A percentile compares a stretch with the other conserved stretches of the same genome.
Evolutionary conservation across 2,113 vertebrate genomes (phyloP).

Genomic region (Ia io): DNA sequence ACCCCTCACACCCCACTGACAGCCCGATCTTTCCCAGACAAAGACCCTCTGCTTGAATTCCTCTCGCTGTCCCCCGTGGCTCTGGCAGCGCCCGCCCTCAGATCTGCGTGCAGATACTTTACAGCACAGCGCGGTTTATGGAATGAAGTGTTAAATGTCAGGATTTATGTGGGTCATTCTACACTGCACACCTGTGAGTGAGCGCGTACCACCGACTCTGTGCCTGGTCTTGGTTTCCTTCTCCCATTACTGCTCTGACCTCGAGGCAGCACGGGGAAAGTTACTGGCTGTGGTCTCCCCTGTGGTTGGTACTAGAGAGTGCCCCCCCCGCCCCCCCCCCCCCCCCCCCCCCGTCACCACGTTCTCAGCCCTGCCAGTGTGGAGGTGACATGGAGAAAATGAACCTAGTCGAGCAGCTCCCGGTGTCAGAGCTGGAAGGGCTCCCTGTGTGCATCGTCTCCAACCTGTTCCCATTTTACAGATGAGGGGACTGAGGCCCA

Average conservation of each 20-base stretch:
- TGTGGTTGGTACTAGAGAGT: background rate
- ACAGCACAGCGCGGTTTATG: background rate
- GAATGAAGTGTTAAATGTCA: constrained; percentile 25
- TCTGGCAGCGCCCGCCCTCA: background rate
- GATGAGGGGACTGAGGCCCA: background rate
- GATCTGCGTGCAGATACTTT: constrained; percentile 49
- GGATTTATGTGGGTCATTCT: constrained; percentile 34
- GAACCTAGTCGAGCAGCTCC: background rate
- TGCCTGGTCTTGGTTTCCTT: background rate
- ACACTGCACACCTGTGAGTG: background rate
- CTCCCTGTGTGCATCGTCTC: background rate
- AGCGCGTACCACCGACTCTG: background rate
- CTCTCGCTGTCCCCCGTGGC: background rate
- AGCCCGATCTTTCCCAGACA: constrained; percentile 51
- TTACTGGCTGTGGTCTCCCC: background rate
- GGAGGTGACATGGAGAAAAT: background rate
- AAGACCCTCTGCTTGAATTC: constrained; percentile 40
- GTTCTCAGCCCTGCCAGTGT: background rate
- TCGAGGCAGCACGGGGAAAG: background rate
- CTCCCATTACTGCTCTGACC: background rate
- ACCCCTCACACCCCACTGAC: background rate
- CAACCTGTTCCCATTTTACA: background rate
- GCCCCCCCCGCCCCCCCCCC: background rate
- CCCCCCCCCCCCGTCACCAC: background rate
- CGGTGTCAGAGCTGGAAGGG: background rate